A percentile compares a stretch with the other conserved stretches of the same genome.
Evolutionary conservation across 30 jellyfish, hydroid and myxozoan species (phyloP).

Genomic region (Turritopsis rubra): DNA sequence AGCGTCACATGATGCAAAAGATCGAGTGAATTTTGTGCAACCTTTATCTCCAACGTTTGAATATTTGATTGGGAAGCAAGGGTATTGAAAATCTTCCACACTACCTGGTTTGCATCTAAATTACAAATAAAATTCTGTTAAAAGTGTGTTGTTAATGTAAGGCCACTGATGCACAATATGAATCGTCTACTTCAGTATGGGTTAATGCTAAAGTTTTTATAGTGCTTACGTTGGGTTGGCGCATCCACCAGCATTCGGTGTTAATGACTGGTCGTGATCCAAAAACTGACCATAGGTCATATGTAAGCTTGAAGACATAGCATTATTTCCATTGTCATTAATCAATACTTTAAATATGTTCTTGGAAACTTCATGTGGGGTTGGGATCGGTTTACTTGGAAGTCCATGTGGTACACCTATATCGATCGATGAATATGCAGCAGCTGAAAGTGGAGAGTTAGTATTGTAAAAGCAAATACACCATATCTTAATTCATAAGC

Average conservation of each 20-base stretch:
- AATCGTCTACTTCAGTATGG: too few species aligned
- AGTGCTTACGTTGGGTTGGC: background rate
- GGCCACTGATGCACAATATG: too few species aligned
- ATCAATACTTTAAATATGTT: background rate
- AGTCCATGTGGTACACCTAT: background rate
- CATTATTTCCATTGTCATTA: constrained; percentile 6
- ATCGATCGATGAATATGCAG: background rate
- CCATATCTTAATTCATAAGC: too few species aligned
- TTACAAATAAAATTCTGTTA: background rate
- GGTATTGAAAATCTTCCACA: constrained; percentile 46
- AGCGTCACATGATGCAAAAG: constrained; percentile 68
- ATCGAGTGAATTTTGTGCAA: constrained; percentile 64
- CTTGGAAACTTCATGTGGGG: background rate
- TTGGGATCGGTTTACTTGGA: background rate
- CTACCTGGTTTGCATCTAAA: background rate
- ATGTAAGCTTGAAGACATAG: background rate
- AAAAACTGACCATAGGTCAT: constrained; percentile 11
- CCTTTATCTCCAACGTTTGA: constrained; percentile 38
- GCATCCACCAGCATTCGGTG: constrained; percentile 9
- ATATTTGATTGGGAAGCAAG: constrained; percentile 73
- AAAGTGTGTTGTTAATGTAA: background rate
- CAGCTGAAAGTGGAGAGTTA: background rate
- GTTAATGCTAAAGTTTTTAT: too few species aligned
- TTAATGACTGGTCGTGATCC: background rate
- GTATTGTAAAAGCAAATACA: too few species aligned